phyloP scores from a whole-genome alignment of 1,140 invertebrate genomes.

The Caligus rogercresseyi region DNA sequence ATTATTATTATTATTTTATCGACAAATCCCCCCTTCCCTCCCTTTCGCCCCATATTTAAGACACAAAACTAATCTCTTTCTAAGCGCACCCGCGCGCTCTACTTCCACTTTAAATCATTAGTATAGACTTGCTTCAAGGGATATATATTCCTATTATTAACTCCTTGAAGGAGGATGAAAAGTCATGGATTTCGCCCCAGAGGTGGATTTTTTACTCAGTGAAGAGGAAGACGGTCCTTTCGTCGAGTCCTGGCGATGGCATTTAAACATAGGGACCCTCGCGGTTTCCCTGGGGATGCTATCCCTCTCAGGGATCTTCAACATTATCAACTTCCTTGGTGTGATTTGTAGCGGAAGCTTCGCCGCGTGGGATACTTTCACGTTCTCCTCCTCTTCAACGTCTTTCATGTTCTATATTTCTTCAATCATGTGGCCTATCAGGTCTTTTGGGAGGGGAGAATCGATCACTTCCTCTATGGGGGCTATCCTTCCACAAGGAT shows the following conservation, averaged over 20 bases:
- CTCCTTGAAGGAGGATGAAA: too few relatives aligned
- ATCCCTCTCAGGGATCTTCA: not conserved
- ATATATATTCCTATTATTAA: too few relatives aligned
- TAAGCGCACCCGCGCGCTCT: too few relatives aligned
- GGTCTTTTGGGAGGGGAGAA: not conserved
- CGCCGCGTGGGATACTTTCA: not conserved
- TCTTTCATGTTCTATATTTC: not conserved
- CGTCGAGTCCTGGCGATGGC: not conserved
- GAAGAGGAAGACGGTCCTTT: too few relatives aligned
- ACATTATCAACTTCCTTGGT: not conserved
- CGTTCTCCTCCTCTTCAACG: not conserved
- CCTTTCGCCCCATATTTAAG: too few relatives aligned
- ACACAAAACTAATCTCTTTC: too few relatives aligned
- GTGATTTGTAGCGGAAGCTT: not conserved
- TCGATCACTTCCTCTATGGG: not conserved
- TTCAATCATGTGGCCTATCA: not conserved
- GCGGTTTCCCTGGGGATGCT: not conserved
- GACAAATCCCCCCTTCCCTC: too few relatives aligned
- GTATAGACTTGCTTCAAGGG: too few relatives aligned
- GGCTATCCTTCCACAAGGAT: not conserved
- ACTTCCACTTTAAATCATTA: too few relatives aligned
- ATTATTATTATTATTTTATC: too few relatives aligned
- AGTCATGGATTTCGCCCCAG: too few relatives aligned
- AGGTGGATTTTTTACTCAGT: too few relatives aligned
- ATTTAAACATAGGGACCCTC: not conserved